Conservation (phyloP, 2,113 vertebrate genomes). For the Steatornis caripensis region DNA sequence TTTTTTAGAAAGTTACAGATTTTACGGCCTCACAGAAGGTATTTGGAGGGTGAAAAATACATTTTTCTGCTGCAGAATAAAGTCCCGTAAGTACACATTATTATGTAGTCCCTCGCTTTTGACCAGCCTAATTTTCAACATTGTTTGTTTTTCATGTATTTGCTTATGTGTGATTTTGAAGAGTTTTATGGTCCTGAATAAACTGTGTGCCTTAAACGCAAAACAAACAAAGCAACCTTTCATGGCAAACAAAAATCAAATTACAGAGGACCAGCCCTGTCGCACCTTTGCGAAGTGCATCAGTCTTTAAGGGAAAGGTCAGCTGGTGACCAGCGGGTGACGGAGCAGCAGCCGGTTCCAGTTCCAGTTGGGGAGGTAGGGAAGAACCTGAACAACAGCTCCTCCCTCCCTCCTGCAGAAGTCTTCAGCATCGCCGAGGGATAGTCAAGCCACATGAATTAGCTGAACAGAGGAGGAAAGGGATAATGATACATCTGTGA, state of each 20-base stretch:
- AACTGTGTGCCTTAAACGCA: background rate
- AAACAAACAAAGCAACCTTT: conserved; percentile 38
- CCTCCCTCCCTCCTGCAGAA: background rate
- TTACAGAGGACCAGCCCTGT: conserved; percentile 12
- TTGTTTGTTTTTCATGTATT: conserved; percentile 20
- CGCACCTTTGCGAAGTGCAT: background rate
- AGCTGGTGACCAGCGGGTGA: background rate
- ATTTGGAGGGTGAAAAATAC: background rate
- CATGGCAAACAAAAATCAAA: conserved; percentile 41
- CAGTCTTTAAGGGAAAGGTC: conserved; percentile 47
- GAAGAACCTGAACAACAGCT: conserved; percentile 14
- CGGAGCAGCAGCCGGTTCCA: background rate
- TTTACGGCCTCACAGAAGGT: background rate
- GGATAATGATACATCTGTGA: background rate
- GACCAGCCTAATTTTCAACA: background rate
- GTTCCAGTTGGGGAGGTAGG: background rate
- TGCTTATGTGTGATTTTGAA: conserved; percentile 24
- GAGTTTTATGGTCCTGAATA: conserved; percentile 12
- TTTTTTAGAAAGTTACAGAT: background rate
- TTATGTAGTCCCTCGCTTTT: background rate
- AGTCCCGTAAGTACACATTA: background rate
- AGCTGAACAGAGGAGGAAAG: background rate
- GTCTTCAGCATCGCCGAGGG: background rate
- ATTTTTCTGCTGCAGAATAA: background rate
- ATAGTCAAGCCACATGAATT: background rate